Conservation (phyloP, 1,140 invertebrate species). For the Cardiocondyla obscurior region DNA sequence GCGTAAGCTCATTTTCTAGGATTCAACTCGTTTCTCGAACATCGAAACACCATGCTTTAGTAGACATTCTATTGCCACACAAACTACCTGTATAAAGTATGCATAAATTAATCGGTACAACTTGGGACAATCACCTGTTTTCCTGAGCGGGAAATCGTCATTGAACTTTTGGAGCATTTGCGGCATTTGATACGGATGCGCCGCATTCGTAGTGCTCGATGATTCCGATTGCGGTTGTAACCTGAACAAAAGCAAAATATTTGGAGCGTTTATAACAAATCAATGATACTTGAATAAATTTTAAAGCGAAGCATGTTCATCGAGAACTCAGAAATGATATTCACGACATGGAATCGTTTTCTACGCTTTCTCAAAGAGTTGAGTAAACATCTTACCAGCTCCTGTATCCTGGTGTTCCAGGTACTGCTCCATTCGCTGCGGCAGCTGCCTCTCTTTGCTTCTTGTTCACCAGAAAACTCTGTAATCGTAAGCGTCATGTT, state of each 20-base stretch:
- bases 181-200: conserved; percentile 89
- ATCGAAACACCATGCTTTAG: conserved; percentile 82
- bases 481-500: conserved; percentile 73
- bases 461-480: conserved; percentile 96
- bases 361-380: not conserved
- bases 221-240: conserved; percentile 81
- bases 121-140: conserved; percentile 90
- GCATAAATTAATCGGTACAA: conserved; percentile 51
- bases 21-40: conserved; percentile 47
- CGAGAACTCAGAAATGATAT: too few species aligned
- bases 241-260: conserved; percentile 69
- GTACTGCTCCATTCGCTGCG: conserved; percentile 88
- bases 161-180: conserved; percentile 84
- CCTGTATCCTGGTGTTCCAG: conserved; percentile 89
- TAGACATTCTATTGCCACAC: conserved; percentile 79
- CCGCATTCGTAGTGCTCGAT: conserved; percentile 83
- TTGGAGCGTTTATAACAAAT: conserved; percentile 6
- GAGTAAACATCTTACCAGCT: conserved; percentile 87
- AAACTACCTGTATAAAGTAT: conserved; percentile 62
- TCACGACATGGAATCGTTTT: too few species aligned
- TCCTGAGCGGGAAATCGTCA: conserved; percentile 95
- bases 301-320: not conserved
- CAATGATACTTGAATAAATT: conserved; percentile 18
- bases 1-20: conserved; percentile 28
- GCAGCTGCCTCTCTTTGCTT: conserved; percentile 91